phyloP scores from a whole-genome alignment of 2,797 vertebrate species.

The Diglossa cyanea region DNA sequence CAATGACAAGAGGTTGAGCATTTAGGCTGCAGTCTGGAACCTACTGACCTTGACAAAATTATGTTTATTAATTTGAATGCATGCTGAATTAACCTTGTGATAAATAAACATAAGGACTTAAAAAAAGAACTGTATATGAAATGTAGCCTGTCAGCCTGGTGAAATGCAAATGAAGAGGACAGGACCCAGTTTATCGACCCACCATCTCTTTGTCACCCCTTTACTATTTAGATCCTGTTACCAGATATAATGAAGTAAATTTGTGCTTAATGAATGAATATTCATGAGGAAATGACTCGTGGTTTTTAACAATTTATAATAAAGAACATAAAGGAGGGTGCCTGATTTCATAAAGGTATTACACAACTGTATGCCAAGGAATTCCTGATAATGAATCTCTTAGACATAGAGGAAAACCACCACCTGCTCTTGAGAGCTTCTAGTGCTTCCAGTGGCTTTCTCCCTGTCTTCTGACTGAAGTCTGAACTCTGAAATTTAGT shows the following conservation, averaged over 20 bases:
- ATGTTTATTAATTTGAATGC: background rate
- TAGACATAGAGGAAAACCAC: background rate
- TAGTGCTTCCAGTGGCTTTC: background rate
- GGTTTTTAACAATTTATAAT: background rate
- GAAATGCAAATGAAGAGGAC: background rate
- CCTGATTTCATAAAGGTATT: background rate
- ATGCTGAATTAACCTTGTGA: background rate
- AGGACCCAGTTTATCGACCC: background rate
- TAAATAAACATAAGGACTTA: background rate
- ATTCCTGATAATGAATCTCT: background rate
- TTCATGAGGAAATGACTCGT: background rate
- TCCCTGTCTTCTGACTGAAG: background rate
- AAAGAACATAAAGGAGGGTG: background rate
- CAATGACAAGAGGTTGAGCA: background rate
- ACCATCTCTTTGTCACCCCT: background rate
- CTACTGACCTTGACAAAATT: background rate
- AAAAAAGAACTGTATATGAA: background rate
- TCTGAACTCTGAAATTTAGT: background rate
- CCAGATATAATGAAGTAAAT: background rate
- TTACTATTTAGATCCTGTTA: background rate
- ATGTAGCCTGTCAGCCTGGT: background rate
- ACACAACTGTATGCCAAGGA: background rate
- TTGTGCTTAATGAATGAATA: background rate
- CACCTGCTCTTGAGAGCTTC: background rate
- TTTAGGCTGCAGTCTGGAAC: background rate